Evolutionary conservation across 2,113 vertebrate species (phyloP).

Genomic region (Oncorhynchus tshawytscha): DNA sequence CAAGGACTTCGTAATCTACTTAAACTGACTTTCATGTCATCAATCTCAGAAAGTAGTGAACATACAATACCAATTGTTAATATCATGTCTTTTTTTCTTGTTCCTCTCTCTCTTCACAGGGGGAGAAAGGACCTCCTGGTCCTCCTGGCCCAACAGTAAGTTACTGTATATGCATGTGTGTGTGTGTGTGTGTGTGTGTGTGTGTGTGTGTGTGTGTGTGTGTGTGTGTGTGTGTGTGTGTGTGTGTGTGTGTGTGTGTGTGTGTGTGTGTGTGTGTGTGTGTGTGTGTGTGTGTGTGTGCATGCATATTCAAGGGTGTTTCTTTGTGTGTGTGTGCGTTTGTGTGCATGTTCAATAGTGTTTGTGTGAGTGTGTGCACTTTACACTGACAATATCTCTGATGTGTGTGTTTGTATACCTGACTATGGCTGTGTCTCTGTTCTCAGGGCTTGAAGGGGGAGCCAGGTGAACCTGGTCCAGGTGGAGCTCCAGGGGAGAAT

Average conservation of each 20-base stretch:
- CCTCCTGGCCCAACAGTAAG: slow-evolving; percentile 76
- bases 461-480: slow-evolving; percentile 72
- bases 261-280: too few species aligned
- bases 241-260: too few species aligned
- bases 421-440: slow-evolving; percentile 16
- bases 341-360: neutral
- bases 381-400: neutral
- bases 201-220: slow-evolving; percentile 27
- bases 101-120: slow-evolving; percentile 67
- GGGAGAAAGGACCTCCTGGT: slow-evolving; percentile 79
- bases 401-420: slow-evolving; percentile 5
- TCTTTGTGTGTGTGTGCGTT: slow-evolving; percentile 54
- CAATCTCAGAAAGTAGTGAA: neutral
- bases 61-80: neutral
- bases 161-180: slow-evolving; percentile 31
- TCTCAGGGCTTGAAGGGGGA: slow-evolving; percentile 82
- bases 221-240: neutral
- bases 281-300: neutral
- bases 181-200: slow-evolving; percentile 45
- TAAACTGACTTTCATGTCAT: neutral
- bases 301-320: too few species aligned
- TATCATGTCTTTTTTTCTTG: slow-evolving; percentile 38
- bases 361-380: neutral
- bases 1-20: neutral
- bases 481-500: slow-evolving; percentile 75